Evolutionary conservation across 2,113 vertebrate species (phyloP).

Genomic region (Cebus imitator): DNA sequence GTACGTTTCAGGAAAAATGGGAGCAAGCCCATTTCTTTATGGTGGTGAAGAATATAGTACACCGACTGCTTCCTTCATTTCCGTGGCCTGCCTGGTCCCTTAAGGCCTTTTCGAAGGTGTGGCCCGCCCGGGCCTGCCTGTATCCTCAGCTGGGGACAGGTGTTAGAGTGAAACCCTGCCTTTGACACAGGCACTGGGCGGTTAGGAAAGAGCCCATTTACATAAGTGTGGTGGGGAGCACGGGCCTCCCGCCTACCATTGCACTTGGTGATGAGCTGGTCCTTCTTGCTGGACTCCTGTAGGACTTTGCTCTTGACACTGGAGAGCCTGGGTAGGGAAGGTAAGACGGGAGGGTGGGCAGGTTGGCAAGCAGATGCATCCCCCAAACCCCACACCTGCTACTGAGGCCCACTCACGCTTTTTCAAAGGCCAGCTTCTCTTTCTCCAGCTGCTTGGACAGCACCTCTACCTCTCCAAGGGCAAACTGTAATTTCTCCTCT

Average conservation of each 20-base stretch:
- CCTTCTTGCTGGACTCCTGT: constrained; percentile 76
- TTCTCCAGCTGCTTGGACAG: constrained; percentile 81
- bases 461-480: constrained; percentile 80
- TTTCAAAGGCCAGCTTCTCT: constrained; percentile 81
- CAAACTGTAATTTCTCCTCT: constrained; percentile 81
- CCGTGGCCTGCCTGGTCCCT: constrained; percentile 75
- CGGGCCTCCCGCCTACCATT: constrained; percentile 71
- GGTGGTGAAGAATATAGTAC: constrained; percentile 71
- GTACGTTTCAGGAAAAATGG: constrained; percentile 71
- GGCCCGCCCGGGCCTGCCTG: constrained; percentile 60
- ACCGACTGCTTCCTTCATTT: constrained; percentile 66
- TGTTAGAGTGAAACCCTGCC: constrained; percentile 71
- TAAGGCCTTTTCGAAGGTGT: constrained; percentile 73
- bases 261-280: constrained; percentile 81
- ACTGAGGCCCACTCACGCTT: constrained; percentile 73
- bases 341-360: background rate
- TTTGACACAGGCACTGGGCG: constrained; percentile 49
- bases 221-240: constrained; percentile 22
- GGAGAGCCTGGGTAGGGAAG: constrained; percentile 58
- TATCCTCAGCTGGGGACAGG: constrained; percentile 70
- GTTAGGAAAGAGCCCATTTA: constrained; percentile 59
- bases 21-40: constrained; percentile 76
- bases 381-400: background rate
- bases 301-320: constrained; percentile 62
- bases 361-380: background rate